phyloP scores from a whole-genome alignment of 35 echinoderm and acorn worm genomes.

The Diadema setosum region DNA sequence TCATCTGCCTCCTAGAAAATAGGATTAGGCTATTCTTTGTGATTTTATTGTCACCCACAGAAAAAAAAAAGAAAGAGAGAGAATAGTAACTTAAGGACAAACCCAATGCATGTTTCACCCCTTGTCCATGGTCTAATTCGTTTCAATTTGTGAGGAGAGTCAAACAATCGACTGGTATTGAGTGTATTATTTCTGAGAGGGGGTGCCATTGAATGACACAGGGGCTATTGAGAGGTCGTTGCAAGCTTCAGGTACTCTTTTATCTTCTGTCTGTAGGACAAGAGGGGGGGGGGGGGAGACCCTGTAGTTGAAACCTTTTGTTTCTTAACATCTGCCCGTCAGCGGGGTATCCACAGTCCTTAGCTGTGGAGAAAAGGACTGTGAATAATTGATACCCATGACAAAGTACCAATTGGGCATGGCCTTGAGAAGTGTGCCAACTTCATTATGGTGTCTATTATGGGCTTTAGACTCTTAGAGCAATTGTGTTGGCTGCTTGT shows the following conservation, averaged over 20 bases:
- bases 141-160: background rate
- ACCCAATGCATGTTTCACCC: background rate
- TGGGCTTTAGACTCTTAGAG: background rate
- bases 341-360: background rate
- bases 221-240: background rate
- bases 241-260: background rate
- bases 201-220: background rate
- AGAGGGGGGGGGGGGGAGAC: too few relatives aligned
- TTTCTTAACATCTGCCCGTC: background rate
- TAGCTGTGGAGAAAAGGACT: background rate
- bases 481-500: too few relatives aligned
- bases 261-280: background rate
- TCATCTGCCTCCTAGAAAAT: background rate
- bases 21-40: background rate
- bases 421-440: background rate
- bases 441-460: background rate
- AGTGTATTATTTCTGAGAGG: background rate
- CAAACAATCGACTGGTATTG: background rate
- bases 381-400: background rate
- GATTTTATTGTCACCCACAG: background rate
- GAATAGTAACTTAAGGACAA: background rate
- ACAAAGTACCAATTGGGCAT: background rate
- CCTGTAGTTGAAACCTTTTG: background rate
- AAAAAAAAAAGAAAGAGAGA: too few relatives aligned
- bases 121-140: conserved; percentile 5